Conservation (phyloP, 2,797 vertebrate species). For the Crypturellus tataupa region DNA sequence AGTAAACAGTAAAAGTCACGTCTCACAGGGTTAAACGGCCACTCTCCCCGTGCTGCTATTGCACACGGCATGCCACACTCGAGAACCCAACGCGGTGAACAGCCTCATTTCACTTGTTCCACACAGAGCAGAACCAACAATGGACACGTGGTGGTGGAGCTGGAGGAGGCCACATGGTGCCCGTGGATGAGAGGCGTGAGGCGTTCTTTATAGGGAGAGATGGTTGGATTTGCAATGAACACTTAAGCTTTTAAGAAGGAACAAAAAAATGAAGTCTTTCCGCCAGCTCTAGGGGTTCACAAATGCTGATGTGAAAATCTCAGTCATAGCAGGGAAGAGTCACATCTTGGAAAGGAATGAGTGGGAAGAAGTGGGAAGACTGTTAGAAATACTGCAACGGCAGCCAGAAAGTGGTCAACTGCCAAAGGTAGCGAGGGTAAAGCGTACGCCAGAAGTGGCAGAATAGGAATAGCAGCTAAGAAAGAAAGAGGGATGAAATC, state of each 20-base stretch:
- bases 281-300: neutral
- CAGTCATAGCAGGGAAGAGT: neutral
- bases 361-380: neutral
- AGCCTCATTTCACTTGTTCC: neutral
- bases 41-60: neutral
- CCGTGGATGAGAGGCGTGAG: accelerated
- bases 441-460: neutral
- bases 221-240: neutral
- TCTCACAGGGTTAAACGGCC: neutral
- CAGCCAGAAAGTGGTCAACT: neutral
- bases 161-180: neutral
- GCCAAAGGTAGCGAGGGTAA: neutral
- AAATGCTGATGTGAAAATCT: neutral
- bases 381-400: neutral
- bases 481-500: neutral
- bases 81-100: neutral
- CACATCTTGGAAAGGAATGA: neutral
- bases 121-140: neutral
- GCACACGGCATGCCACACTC: neutral
- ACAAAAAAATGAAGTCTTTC: neutral
- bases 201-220: neutral
- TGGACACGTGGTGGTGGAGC: neutral
- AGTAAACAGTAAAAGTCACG: neutral
- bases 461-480: neutral
- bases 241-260: neutral